Percentiles rank a stretch among this genome's conserved stretches.
Evolutionary conservation across 1,140 invertebrate genomes (phyloP).

Genomic region (Achroia grisella): DNA sequence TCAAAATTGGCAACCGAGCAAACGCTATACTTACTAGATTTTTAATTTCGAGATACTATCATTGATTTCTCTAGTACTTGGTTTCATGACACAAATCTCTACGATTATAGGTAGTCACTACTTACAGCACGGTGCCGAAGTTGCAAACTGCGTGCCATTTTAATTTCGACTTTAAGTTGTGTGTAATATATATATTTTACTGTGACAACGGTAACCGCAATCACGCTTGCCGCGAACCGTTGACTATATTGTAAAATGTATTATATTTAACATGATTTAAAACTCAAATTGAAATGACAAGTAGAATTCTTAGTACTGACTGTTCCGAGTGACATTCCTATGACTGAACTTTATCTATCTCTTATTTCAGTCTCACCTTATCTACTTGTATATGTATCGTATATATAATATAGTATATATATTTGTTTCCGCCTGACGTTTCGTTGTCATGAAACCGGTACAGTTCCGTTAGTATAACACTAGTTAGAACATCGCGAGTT

Average conservation of each 20-base stretch:
- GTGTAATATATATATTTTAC: too few species aligned
- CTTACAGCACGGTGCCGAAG: too few species aligned
- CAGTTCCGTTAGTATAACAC: conserved; percentile 24
- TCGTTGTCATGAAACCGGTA: conserved; percentile 47
- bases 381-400: conserved; percentile 2
- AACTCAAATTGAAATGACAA: too few species aligned
- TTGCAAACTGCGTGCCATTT: too few species aligned
- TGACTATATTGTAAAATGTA: too few species aligned
- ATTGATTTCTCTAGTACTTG: conserved; percentile 29
- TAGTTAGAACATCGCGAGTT: conserved; percentile 16
- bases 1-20: conserved; percentile 55
- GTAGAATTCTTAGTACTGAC: too few species aligned
- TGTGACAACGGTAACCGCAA: too few species aligned
- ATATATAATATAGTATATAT: too few species aligned
- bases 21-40: conserved; percentile 36
- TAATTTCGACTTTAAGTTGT: too few species aligned
- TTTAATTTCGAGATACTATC: conserved; percentile 34
- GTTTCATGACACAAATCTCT: conserved; percentile 49
- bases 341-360: conserved; percentile 6
- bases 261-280: too few species aligned
- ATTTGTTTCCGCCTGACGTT: conserved; percentile 9
- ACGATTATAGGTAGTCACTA: background rate
- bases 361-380: conserved; percentile 3
- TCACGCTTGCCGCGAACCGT: too few species aligned
- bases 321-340: too few species aligned